Evolutionary conservation across 1,140 invertebrate genomes (phyloP), one percentile per base, ranked within the genome.

Genomic region (Potamilus streckersoni): DNA sequence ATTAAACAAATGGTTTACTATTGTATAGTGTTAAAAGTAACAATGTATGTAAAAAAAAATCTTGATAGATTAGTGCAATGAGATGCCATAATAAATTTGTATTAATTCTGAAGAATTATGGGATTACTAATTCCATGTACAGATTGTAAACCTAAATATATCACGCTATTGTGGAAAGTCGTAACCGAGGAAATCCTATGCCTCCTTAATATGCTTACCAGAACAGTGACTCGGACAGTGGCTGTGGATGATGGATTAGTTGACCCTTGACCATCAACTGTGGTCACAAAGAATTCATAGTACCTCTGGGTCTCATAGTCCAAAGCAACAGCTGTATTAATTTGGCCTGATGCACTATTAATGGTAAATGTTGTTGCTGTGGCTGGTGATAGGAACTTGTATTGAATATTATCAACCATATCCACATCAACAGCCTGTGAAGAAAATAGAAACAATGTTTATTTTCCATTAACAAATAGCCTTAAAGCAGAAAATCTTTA

Each of bases 351-450:
- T 23, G n/a, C 57, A 20, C 17, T 27, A 11, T 20, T 27, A 23
- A 81, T 68, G 5, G 6, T 56, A 58, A 81, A 81, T n/a, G 60
- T n/a, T 1, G 19, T 2, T 62, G 66, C 12, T 19, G 69, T 58
- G 0, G 49, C 49, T 2, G 60, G 55, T 19, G 74, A 15, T 23
- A 79, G 65, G 38, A 49, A 49, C 55, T 69, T 58, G 63, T 81
- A 81, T 14, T 17, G 61, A 20, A 81, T 65, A 57, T 67, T 55
- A 12, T 64, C 63, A 17, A 64, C 23, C 14, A 76, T 73, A 31
- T 80, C 79, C 19, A 68, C 69, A 56, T 79, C 80, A n/a, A 71
- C 65, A 2, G 80, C 80, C 80, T 81, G 70, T 4, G 55, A 68
- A 73, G 68, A 57, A 62, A 62, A 72, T 49, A 20, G 20, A 49